A percentile compares a stretch with the other conserved stretches of the same genome.
Evolutionary conservation across 1,140 invertebrate genomes (phyloP).

Genomic region (Araneus ventricosus): DNA sequence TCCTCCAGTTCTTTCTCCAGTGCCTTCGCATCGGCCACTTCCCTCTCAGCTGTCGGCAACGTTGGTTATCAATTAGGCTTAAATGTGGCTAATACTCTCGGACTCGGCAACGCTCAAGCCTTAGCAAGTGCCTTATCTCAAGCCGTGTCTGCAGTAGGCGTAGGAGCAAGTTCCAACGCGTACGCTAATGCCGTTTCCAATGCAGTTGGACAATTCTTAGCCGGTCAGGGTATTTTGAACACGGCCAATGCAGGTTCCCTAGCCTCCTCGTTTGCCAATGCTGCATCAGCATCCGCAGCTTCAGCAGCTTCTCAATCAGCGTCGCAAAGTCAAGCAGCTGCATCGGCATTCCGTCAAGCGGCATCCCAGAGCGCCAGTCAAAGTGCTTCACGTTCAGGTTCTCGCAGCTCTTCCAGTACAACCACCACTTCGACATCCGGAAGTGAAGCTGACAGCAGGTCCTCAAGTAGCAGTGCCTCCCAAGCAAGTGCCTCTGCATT

Average conservation of each 20-base stretch:
- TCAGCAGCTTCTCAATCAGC: not conserved
- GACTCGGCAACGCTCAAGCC: not conserved
- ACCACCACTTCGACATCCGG: not conserved
- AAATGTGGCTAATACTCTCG: not conserved
- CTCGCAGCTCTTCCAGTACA: not conserved
- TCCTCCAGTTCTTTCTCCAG: slow-evolving; percentile 1
- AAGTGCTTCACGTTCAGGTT: not conserved
- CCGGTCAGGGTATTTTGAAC: not conserved
- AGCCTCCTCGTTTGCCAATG: not conserved
- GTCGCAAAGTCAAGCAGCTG: not conserved
- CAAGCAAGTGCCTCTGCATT: not conserved
- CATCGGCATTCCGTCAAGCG: not conserved
- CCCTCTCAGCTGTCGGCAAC: not conserved
- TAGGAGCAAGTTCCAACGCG: not conserved
- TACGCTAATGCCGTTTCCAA: not conserved
- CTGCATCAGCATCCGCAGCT: not conserved
- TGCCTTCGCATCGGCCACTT: slow-evolving; percentile 22
- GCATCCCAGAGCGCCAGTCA: not conserved
- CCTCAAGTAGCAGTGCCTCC: not conserved
- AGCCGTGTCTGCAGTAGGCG: not conserved
- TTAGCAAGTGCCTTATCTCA: slow-evolving; percentile 3
- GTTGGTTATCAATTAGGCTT: not conserved
- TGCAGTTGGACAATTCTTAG: not conserved
- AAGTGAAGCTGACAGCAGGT: not conserved
- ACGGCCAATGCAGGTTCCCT: not conserved